A percentile compares a stretch with the other conserved stretches of the same genome.
Conservation (phyloP, 2,113 vertebrate genomes). For the Perognathus longimembris region DNA sequence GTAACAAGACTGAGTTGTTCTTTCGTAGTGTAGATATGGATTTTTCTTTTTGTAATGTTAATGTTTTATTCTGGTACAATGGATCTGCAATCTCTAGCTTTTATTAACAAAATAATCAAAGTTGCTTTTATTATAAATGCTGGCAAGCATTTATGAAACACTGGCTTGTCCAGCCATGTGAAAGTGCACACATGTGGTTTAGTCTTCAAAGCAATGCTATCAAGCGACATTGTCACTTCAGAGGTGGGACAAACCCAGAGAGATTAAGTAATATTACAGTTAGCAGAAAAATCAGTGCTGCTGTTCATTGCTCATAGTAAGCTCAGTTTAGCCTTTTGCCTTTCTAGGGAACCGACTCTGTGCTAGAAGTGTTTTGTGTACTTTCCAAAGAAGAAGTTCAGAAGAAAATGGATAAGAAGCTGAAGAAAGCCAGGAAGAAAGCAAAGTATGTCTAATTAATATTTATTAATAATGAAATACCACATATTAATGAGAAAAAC, state of each 20-base stretch:
- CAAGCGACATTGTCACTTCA: not conserved
- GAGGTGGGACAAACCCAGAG: not conserved
- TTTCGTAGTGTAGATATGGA: not conserved
- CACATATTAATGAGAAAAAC: not conserved
- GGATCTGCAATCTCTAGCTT: not conserved
- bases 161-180: not conserved
- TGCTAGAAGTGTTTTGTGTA: slow-evolving; percentile 94
- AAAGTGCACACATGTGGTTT: not conserved
- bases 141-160: not conserved
- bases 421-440: slow-evolving; percentile 95
- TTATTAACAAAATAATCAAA: not conserved
- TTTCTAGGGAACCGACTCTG: slow-evolving; percentile 90
- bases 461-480: not conserved
- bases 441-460: slow-evolving; percentile 85
- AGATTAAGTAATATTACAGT: not conserved
- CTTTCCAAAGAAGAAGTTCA: slow-evolving; percentile 91
- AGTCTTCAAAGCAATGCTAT: not conserved
- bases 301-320: not conserved
- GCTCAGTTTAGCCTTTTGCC: slow-evolving; percentile 34
- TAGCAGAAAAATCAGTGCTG: not conserved
- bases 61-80: not conserved
- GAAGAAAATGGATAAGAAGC: slow-evolving; percentile 92
- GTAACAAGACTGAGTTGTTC: not conserved
- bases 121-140: not conserved
- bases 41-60: too few species aligned